Conservation (phyloP, 2,797 vertebrate species). For the Oryzias dopingdopingensis region DNA sequence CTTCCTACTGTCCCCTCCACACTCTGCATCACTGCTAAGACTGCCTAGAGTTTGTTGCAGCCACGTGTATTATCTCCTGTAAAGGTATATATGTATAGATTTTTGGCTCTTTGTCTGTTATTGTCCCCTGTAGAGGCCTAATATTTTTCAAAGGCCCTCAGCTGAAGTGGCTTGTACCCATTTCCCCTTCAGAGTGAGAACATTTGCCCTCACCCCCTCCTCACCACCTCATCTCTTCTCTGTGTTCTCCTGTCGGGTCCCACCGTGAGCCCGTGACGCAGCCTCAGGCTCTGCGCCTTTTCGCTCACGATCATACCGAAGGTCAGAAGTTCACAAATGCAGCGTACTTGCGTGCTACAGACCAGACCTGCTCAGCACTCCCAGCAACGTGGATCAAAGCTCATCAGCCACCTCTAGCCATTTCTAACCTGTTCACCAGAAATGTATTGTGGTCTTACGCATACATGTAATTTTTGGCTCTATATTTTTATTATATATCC, state of each 20-base stretch:
- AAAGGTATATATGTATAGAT: conserved; percentile 81
- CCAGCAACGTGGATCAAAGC: conserved; percentile 53
- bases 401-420: conserved; percentile 49
- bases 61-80: conserved; percentile 68
- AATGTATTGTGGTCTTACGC: conserved; percentile 76
- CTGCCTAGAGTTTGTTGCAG: conserved; percentile 68
- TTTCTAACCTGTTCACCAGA: conserved; percentile 72
- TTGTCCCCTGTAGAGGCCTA: conserved; percentile 57
- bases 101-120: conserved; percentile 73
- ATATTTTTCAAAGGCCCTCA: conserved; percentile 53
- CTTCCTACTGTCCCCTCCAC: conserved; percentile 58
- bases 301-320: conserved; percentile 39
- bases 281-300: conserved; percentile 48
- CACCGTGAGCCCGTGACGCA: conserved; percentile 20
- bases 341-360: conserved; percentile 36
- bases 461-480: conserved; percentile 71
- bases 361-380: conserved; percentile 57
- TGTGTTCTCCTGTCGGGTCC: conserved; percentile 38
- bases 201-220: conserved; percentile 31
- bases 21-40: conserved; percentile 64
- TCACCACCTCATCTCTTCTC: conserved; percentile 39
- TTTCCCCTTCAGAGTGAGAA: conserved; percentile 44
- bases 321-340: conserved; percentile 40
- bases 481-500: conserved; percentile 84
- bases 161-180: conserved; percentile 48